A percentile compares a stretch with the other conserved stretches of the same genome.
phyloP scores from a whole-genome alignment of 2,888 invertebrate genomes.

The Fragum whitleyi region DNA sequence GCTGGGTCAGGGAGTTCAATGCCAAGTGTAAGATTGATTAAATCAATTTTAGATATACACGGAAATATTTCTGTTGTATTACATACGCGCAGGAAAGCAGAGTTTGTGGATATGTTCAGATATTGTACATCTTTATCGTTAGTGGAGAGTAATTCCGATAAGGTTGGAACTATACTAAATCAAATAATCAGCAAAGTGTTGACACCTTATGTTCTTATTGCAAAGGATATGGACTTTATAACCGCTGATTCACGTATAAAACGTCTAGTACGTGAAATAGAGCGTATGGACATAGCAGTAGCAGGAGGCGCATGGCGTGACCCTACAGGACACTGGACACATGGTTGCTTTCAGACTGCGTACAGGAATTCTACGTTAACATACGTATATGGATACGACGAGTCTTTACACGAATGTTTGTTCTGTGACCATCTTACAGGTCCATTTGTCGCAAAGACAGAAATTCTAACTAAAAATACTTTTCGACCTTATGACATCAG shows the following conservation, averaged over 20 bases:
- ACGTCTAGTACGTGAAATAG: conserved; percentile 76
- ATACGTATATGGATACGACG: conserved; percentile 77
- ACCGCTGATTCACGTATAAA: conserved; percentile 73
- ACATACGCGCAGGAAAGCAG: neutral
- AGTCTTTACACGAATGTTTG: conserved; percentile 79
- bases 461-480: conserved; percentile 53
- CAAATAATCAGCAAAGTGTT: conserved; percentile 59
- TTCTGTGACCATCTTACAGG: conserved; percentile 80
- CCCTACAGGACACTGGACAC: conserved; percentile 76
- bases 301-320: conserved; percentile 76
- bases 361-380: conserved; percentile 76
- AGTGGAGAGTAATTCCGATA: neutral
- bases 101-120: neutral
- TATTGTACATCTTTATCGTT: neutral
- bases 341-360: conserved; percentile 77
- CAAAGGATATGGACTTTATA: conserved; percentile 70
- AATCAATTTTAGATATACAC: neutral
- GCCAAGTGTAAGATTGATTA: conserved; percentile 1
- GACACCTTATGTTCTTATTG: conserved; percentile 78
- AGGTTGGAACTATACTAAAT: conserved; percentile 71
- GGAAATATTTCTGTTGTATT: neutral
- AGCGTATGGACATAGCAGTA: conserved; percentile 64
- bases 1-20: neutral
- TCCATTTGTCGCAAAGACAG: conserved; percentile 76
- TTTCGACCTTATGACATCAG: conserved; percentile 64